Evolutionary conservation across 2,888 invertebrate species (phyloP), one percentile per base, ranked within the genome.

Genomic region (Zaprionus obscuricornis): DNA sequence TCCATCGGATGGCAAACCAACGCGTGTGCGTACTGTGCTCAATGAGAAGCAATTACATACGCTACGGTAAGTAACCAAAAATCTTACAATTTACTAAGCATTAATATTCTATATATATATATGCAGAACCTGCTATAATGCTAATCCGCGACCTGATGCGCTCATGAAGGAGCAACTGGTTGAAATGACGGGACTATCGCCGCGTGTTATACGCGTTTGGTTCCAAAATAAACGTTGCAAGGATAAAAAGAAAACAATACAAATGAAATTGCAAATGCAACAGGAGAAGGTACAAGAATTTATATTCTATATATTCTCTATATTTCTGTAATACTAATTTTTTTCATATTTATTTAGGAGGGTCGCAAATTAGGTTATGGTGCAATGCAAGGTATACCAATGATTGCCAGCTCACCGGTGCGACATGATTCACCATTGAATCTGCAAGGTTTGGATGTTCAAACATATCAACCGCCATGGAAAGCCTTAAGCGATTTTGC

Each of bases 91-190:
- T 17, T 13, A 8, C 1, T 10, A 10, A 10, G 4, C 24, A n/a
- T n/a, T n/a, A n/a, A n/a, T n/a, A n/a, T n/a, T n/a, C n/a, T n/a
- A n/a, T n/a, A n/a, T n/a, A n/a, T n/a, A n/a, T n/a, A n/a, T n/a
- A n/a, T n/a, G n/a, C 27, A 93, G 93, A 91, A 98, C 98, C 65
- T 99, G 98, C 91, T 99, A 99, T 92, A 96, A 96, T 58, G 97
- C 98, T 54, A 99, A 99, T 91, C 98, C 99, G 55, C 93, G 99
- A 45, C 99, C 99, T 27, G 99, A 99, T 91, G 99, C 99, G 29
- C 93, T 99, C 64, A 98, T 98, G 97, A 99, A 99, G 92, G 99
- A 99, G 90, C 98, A 99, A 90, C 93, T 99, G 66, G 98, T 98
- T 31, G 99, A 99, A 91, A 98, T 99, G 98, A 99, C 99, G 10